A percentile compares a stretch with the other conserved stretches of the same genome.
phyloP scores from a whole-genome alignment of 2,888 invertebrate genomes.

The Pseudanteris insignis region DNA sequence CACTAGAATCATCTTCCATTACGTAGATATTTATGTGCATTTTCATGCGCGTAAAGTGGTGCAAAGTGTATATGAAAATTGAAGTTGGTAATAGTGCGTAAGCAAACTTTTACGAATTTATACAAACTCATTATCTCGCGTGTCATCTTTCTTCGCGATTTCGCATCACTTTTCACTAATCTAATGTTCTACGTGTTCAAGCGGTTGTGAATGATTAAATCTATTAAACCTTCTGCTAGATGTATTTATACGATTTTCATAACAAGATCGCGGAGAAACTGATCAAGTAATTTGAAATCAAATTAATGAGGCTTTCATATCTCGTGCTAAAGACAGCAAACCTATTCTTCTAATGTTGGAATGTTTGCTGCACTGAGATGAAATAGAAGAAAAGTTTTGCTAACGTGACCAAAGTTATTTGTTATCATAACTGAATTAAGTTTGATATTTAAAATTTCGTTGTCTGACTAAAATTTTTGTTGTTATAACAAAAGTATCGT shows the following conservation, averaged over 20 bases:
- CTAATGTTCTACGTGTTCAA: constrained; percentile 23
- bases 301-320: too few species aligned
- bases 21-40: constrained; percentile 42
- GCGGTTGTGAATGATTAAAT: constrained; percentile 9
- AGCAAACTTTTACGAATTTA: constrained; percentile 17
- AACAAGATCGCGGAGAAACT: background rate
- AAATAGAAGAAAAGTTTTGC: too few species aligned
- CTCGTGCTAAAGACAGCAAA: too few species aligned
- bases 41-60: constrained; percentile 34
- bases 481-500: too few species aligned
- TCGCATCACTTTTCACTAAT: constrained; percentile 20
- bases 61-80: constrained; percentile 20
- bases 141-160: constrained; percentile 40
- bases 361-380: too few species aligned
- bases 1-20: constrained; percentile 62
- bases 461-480: too few species aligned
- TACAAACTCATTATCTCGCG: constrained; percentile 44
- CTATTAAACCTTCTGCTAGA: background rate
- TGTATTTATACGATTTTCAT: constrained; percentile 1
- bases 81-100: constrained; percentile 19
- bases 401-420: too few species aligned
- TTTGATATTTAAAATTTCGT: too few species aligned
- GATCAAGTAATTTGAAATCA: too few species aligned
- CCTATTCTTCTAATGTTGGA: too few species aligned
- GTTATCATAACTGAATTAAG: too few species aligned